These are phyloP conservation scores for Magallana ariakensis DNA, from an alignment of 1,140 invertebrate genomes.

Conservation along the genomic window DNA sequence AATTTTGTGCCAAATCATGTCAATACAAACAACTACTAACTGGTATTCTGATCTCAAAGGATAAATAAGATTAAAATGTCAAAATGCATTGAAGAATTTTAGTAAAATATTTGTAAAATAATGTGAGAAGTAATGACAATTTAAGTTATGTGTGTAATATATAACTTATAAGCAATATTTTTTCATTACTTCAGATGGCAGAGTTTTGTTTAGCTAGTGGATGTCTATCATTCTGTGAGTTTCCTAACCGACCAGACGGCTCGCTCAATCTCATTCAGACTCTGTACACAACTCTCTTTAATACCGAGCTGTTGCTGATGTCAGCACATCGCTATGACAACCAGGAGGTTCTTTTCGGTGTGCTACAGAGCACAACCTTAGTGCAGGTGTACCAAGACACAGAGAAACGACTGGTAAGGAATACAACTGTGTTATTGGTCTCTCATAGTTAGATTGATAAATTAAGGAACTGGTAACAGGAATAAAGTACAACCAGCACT, in stretches of 20 bases:
- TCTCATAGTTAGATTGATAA: too few species aligned
- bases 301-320: conserved; percentile 25
- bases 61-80: too few species aligned
- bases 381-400: conserved; percentile 28
- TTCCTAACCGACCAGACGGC: background rate
- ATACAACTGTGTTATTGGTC: background rate
- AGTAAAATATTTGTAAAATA: too few species aligned
- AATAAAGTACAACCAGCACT: too few species aligned
- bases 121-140: too few species aligned
- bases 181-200: conserved; percentile 36
- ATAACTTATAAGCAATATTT: too few species aligned
- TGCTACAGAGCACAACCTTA: background rate
- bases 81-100: too few species aligned
- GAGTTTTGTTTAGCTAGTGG: conserved; percentile 39
- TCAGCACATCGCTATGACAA: conserved; percentile 11
- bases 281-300: conserved; percentile 46
- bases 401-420: background rate
- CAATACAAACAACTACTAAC: too few species aligned
- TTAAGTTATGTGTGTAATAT: too few species aligned
- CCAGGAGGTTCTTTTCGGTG: background rate
- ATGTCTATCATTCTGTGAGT: conserved; percentile 9
- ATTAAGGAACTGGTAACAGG: too few species aligned
- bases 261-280: conserved; percentile 7
- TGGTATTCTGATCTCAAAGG: too few species aligned
- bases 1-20: too few species aligned